A percentile compares a stretch with the other conserved stretches of the same genome.
phyloP scores from a whole-genome alignment of 2,113 vertebrate genomes.

The Ciconia boyciana region DNA sequence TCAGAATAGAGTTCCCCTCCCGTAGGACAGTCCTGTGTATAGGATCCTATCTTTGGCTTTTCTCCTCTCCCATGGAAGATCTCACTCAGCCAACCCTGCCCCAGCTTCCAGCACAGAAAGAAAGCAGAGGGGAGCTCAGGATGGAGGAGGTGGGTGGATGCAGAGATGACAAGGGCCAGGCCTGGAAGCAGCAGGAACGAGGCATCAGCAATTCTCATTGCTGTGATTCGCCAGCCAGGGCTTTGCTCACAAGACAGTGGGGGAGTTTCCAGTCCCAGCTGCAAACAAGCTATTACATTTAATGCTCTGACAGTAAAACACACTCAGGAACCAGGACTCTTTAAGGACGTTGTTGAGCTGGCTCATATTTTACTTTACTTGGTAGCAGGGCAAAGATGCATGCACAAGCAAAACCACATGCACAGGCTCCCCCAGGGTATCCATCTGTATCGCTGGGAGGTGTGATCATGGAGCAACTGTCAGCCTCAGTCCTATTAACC shows the following conservation, averaged over 20 bases:
- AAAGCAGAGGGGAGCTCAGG: neutral
- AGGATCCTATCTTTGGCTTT: neutral
- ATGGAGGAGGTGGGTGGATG: neutral
- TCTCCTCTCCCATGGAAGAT: neutral
- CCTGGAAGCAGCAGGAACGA: neutral
- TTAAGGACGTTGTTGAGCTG: neutral
- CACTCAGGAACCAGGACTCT: neutral
- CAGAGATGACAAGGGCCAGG: neutral
- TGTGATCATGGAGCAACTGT: neutral
- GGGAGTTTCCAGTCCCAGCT: neutral
- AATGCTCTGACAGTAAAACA: neutral
- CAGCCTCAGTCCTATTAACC: neutral
- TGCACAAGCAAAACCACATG: neutral
- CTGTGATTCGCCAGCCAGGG: neutral
- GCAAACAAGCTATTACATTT: neutral
- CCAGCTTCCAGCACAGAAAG: neutral
- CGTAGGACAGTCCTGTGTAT: neutral
- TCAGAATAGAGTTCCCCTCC: neutral
- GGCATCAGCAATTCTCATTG: neutral
- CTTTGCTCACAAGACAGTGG: neutral
- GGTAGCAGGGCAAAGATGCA: neutral
- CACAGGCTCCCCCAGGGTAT: neutral
- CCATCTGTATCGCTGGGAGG: neutral
- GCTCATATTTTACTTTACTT: neutral
- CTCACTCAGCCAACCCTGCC: neutral